Conservation (phyloP, 2,888 invertebrate species). For the Eulithis prunata region DNA sequence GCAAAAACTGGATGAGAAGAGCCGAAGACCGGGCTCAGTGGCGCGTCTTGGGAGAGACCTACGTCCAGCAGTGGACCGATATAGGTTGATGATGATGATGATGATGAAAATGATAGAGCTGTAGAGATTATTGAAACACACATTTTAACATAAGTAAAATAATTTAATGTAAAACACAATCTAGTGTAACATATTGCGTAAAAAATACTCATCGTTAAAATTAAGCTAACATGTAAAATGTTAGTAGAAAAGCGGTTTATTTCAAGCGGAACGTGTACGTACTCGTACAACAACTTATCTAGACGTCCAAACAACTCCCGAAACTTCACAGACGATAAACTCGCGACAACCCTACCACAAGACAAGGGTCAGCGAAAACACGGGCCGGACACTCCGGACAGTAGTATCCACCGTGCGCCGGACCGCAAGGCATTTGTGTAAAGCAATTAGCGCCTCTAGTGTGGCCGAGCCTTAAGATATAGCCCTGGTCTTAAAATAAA, state of each 20-base stretch:
- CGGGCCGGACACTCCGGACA: constrained; percentile 55
- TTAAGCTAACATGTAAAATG: background rate
- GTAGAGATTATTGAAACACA: too few species aligned
- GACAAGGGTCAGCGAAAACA: constrained; percentile 57
- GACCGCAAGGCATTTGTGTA: constrained; percentile 69
- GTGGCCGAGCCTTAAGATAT: constrained; percentile 62
- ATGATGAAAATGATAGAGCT: too few species aligned
- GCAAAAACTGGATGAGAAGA: too few species aligned
- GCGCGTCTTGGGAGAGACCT: too few species aligned
- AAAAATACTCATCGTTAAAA: background rate
- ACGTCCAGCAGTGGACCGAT: too few species aligned
- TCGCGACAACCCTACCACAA: constrained; percentile 44
- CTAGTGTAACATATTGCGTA: background rate
- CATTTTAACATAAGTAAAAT: too few species aligned
- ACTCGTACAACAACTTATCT: constrained; percentile 30
- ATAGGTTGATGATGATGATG: too few species aligned
- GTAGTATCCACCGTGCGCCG: constrained; percentile 49
- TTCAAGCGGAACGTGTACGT: constrained; percentile 31
- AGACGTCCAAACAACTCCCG: constrained; percentile 33
- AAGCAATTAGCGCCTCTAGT: constrained; percentile 78
- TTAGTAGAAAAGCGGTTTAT: constrained; percentile 18
- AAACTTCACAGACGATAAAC: constrained; percentile 45
- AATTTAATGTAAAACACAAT: too few species aligned
- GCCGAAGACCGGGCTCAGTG: too few species aligned
- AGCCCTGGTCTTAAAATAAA: constrained; percentile 38